Evolutionary conservation across 2,797 vertebrate species (phyloP), one percentile per base, ranked within the genome.

Genomic region (Antennarius maculatus): DNA sequence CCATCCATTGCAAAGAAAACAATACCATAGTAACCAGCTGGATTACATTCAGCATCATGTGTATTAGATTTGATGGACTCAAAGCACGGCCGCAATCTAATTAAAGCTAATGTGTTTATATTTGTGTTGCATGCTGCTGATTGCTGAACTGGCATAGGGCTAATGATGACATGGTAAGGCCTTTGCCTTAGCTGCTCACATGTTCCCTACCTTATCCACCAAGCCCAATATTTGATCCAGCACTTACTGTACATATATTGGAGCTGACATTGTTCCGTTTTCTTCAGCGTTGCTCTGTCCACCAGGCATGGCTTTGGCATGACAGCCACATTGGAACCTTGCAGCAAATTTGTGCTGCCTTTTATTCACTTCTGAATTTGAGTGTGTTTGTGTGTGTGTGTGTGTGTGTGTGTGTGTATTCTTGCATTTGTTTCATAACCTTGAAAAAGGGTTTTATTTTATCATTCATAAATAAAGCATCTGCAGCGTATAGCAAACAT

Each of bases 81-180:
- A 87, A 87, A 90, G 83, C 68, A 47, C 82, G 84, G 81, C 87
- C 82, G 54, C 83, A 82, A 86, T 93, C 88, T 90, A 91, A 93
- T 94, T 92, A 92, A 89, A 88, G 77, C 77, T 92, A 90, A 92
- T 91, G 86, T 92, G 91, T 93, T 92, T 92, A 87, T 92, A 89
- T 93, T 91, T 92, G 87, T 91, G 88, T 90, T 87, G 88, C 86
- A 79, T 69, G 67, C 83, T 76, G 76, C 84, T 92, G 89, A 93
- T 92, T 91, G 85, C 82, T 74, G 79, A 88, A 88, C 81, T 70
- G 66, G 34, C 58, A 72, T 16, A 42, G 64, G 77, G 74, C 74
- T 76, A 66, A 80, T 18, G 14, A 52, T 54, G 61, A 85, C 78
- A 86, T 76, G 69, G 77, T 67, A 79, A 80, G 74, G 85, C 79